These are phyloP conservation scores for Enteromius radiatus DNA, from an alignment of 2,797 vertebrate species.

Conservation along the genomic window DNA sequence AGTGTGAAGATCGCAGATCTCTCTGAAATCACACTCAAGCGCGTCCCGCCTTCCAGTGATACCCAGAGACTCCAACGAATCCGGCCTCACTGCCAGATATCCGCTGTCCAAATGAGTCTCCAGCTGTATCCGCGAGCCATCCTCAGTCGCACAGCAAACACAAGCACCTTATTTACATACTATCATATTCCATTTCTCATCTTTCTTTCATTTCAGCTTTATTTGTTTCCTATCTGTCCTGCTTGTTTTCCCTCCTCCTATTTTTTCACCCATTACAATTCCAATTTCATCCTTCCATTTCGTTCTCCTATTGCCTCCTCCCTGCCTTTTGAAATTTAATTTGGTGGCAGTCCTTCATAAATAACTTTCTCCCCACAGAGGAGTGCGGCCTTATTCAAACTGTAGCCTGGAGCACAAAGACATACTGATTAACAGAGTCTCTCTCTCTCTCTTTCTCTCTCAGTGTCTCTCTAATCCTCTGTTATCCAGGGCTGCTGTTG, in stretches of 20 bases:
- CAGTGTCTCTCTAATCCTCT: conserved; percentile 47
- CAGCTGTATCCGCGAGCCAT: conserved; percentile 9
- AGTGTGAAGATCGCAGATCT: conserved; percentile 41
- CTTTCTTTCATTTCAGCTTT: conserved; percentile 20
- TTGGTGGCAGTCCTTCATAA: conserved; percentile 75
- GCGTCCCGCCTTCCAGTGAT: conserved; percentile 14
- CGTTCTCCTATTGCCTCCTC: conserved; percentile 51
- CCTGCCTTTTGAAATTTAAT: conserved; percentile 73
- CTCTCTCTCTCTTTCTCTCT: conserved; percentile 46
- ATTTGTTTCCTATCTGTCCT: conserved; percentile 40
- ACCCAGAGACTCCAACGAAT: not conserved
- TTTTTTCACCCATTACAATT: conserved; percentile 64
- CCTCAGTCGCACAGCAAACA: not conserved
- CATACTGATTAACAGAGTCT: conserved; percentile 53
- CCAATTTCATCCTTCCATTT: conserved; percentile 60
- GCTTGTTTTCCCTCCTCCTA: conserved; percentile 41
- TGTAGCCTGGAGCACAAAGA: conserved; percentile 40
- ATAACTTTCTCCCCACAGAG: conserved; percentile 70
- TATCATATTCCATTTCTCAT: conserved; percentile 28
- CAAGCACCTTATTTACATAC: conserved; percentile 29
- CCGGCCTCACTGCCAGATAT: not conserved
- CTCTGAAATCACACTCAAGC: conserved; percentile 19
- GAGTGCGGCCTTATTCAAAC: conserved; percentile 62
- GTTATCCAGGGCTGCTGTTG: conserved; percentile 52
- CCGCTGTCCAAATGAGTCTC: not conserved